Evolutionary conservation across 2,888 invertebrate species (phyloP).

Genomic region (Caenorhabditis sinica): DNA sequence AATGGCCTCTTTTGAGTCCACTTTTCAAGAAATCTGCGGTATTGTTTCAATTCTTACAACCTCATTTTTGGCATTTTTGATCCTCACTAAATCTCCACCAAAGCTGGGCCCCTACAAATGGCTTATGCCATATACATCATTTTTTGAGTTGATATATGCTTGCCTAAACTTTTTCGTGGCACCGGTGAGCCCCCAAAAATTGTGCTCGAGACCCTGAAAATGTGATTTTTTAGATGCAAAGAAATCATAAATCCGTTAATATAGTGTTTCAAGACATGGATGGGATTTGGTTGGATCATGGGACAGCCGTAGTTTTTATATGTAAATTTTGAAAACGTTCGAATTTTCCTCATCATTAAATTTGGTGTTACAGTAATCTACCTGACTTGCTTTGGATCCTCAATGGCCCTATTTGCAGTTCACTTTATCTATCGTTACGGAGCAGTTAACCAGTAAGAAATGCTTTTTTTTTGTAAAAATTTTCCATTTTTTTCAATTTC

Average conservation of each 20-base stretch:
- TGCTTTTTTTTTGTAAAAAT: not conserved
- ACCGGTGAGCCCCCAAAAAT: too few relatives aligned
- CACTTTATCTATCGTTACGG: constrained; percentile 37
- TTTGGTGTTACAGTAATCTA: too few relatives aligned
- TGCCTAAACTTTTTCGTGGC: not conserved
- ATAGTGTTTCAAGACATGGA: constrained; percentile 15
- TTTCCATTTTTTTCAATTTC: too few relatives aligned
- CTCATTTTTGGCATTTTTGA: not conserved
- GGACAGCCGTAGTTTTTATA: not conserved
- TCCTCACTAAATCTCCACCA: not conserved
- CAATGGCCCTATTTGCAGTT: constrained; percentile 23
- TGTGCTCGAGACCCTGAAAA: too few relatives aligned
- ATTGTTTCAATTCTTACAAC: not conserved
- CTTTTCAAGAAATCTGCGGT: not conserved
- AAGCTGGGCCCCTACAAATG: constrained; percentile 12
- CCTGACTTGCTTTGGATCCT: constrained; percentile 15
- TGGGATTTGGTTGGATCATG: not conserved
- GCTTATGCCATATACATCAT: constrained; percentile 2
- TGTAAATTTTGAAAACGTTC: not conserved
- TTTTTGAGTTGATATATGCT: not conserved
- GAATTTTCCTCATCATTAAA: not conserved
- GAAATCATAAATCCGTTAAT: not conserved
- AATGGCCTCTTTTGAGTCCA: not conserved
- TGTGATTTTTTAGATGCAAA: not conserved
- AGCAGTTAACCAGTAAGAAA: constrained; percentile 10